phyloP scores from a whole-genome alignment of 2,113 vertebrate genomes.

The Grallaria varia region DNA sequence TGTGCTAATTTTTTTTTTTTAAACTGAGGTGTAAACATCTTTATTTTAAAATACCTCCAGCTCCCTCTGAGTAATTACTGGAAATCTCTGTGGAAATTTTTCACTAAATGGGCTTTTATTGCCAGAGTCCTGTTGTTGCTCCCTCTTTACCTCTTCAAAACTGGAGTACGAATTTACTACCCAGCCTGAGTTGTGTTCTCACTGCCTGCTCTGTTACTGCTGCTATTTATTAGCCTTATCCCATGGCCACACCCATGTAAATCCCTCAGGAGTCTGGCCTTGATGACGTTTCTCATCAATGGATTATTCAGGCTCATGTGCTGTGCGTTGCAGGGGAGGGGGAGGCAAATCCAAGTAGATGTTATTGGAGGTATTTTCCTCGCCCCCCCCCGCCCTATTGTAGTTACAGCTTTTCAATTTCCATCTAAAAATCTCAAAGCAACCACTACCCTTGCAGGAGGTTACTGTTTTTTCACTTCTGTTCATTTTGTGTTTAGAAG shows the following conservation, averaged over 20 bases:
- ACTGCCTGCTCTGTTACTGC: neutral
- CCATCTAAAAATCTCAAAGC: neutral
- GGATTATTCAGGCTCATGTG: neutral
- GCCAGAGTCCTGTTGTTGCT: neutral
- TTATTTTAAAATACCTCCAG: rapidly evolving
- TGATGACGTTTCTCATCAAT: neutral
- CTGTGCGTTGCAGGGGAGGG: neutral
- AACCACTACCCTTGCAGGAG: neutral
- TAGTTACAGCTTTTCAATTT: neutral
- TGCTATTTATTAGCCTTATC: neutral
- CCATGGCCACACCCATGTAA: neutral
- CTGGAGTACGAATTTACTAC: neutral
- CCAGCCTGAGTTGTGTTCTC: rapidly evolving
- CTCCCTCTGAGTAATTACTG: neutral
- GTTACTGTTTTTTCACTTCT: neutral
- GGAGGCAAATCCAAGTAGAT: rapidly evolving
- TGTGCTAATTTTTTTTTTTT: neutral
- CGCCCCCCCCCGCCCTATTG: no score
- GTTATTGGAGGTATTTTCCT: neutral
- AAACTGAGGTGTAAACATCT: neutral
- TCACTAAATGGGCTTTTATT: neutral
- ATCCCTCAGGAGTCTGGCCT: neutral
- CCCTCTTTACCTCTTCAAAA: neutral
- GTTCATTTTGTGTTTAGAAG: neutral
- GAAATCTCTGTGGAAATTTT: neutral